Percentiles rank a stretch among this genome's conserved stretches.
These are phyloP conservation scores for Pteropus rufus DNA, from an alignment of 2,797 vertebrate species.

Conservation along the genomic window DNA sequence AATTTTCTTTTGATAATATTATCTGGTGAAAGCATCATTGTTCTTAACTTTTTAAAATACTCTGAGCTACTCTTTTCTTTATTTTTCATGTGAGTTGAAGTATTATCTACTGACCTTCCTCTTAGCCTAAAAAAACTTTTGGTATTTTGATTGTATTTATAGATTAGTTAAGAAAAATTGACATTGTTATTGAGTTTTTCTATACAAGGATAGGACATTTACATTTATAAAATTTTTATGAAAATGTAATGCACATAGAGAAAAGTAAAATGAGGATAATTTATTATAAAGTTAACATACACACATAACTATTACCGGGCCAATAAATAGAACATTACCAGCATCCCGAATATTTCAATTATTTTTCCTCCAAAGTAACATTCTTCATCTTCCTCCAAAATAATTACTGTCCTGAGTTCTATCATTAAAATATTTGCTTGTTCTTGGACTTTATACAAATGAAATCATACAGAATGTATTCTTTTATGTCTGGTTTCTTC, in stretches of 20 bases:
- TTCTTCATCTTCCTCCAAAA: background rate
- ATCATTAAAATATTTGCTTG: background rate
- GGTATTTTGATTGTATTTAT: background rate
- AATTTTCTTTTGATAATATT: background rate
- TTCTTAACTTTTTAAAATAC: background rate
- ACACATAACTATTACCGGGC: background rate
- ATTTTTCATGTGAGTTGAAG: background rate
- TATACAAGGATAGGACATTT: background rate
- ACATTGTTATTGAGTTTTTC: background rate
- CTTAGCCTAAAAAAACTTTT: background rate
- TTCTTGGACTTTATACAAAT: background rate
- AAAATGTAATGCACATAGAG: background rate
- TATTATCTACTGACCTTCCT: background rate
- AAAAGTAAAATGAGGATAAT: background rate
- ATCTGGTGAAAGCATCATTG: background rate
- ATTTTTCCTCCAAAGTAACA: background rate
- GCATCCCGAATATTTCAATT: background rate
- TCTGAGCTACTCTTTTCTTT: background rate
- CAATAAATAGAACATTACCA: background rate
- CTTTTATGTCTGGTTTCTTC: background rate
- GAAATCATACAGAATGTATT: background rate
- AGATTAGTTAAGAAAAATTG: background rate
- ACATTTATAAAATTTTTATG: background rate
- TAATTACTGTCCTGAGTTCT: background rate
- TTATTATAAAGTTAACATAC: background rate